Base-by-base conservation (phyloP, 2,888 invertebrate species). In the Magallana nippona region DNA sequence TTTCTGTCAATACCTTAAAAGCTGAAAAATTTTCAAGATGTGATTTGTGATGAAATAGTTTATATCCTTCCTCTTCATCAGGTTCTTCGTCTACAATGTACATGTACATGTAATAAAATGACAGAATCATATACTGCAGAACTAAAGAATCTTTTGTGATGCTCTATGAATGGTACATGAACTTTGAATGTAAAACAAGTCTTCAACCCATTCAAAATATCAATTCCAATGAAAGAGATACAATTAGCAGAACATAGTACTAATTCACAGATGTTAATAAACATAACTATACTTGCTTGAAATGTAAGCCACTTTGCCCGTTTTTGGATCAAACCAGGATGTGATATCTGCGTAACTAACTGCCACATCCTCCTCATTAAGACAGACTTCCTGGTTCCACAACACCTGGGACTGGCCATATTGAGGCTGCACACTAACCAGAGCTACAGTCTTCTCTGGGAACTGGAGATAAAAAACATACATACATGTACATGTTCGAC, bases 51-150 rank as follows among this genome's bases (percentile, higher is more conserved):
- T 71, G 11, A 27, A 71, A 71, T 71, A 71, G 15, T 71, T 71
- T 71, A 71, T 71, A 71, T 32, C 71, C 71, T 22, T 71, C 71
- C 71, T 71, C 71, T 71, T 71, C 27, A 27, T 71, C 71, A 32
- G 71, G 71, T 71, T 32, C 32, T 2, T 71, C 71, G 32, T 71
- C 71, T 71, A 71, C 1, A 60, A 60, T 44, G 0, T 44, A 44
- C 8, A 44, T 0, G 8, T 5, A 44, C 8, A 44, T 0, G 8
- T 5, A 44, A 44, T 44, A 8, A 44, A 44, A 44, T 8, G 44
- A 8, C 44, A 44, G 8, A 44, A 44, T 44, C 44, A 44, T 8
- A 5, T 8, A 5, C 5, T 44, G 44, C 44, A 44, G 27, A 27
- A 27, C 27, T 1, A 27, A 27, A 27, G 1, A 27, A 27, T 2